Conservation (phyloP, 2,113 vertebrate genomes). For the Carettochelys insculpta region DNA sequence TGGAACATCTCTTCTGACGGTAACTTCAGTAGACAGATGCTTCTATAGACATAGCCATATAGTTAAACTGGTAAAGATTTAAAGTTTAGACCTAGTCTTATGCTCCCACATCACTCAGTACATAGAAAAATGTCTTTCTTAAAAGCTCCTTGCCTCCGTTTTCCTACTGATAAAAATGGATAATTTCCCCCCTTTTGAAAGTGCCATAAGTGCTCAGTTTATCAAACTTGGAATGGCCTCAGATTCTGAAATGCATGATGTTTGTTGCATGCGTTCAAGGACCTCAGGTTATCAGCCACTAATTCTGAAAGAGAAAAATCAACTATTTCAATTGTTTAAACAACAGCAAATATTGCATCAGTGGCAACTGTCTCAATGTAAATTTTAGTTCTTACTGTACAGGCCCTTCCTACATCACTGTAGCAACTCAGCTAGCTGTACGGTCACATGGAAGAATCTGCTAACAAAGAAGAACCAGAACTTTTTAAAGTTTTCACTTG, state of each 20-base stretch:
- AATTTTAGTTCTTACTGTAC: background rate
- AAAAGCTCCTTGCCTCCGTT: background rate
- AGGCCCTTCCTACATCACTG: background rate
- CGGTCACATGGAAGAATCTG: background rate
- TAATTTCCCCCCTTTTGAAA: background rate
- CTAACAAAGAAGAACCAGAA: background rate
- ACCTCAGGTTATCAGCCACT: background rate
- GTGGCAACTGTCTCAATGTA: background rate
- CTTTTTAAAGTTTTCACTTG: background rate
- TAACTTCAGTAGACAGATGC: too few relatives aligned
- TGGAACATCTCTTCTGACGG: too few relatives aligned
- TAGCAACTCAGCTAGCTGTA: background rate
- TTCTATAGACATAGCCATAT: too few relatives aligned
- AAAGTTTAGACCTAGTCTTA: background rate
- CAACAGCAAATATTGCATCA: background rate
- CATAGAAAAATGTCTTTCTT: conserved; percentile 11
- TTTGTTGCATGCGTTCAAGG: background rate
- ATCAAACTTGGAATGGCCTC: background rate
- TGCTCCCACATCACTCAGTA: background rate
- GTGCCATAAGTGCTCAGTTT: background rate
- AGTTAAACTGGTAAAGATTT: background rate
- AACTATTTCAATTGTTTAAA: background rate
- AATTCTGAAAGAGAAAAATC: background rate
- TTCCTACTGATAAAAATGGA: background rate
- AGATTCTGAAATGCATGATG: background rate